Conservation (phyloP, 2,113 vertebrate genomes). For the Colius striatus region DNA sequence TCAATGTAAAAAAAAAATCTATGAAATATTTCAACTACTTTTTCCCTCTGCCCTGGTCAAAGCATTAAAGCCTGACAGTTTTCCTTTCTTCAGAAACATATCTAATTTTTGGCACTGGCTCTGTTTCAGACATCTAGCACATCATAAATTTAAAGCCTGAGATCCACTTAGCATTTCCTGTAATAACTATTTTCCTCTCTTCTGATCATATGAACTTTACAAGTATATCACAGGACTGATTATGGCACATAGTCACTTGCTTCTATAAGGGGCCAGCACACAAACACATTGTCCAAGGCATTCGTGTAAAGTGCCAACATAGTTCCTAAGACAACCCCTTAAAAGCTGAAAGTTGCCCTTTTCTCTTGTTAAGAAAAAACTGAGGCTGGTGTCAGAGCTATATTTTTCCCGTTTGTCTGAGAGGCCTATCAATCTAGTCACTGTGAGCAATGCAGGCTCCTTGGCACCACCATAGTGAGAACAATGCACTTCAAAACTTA, state of each 20-base stretch:
- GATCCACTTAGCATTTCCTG: constrained; percentile 36
- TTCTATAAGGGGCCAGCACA: neutral
- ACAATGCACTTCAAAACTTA: neutral
- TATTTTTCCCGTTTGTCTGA: neutral
- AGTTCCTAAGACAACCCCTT: neutral
- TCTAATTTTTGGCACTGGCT: constrained; percentile 13
- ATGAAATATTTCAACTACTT: neutral
- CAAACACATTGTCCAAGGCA: neutral
- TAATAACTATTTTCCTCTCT: neutral
- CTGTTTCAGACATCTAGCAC: constrained; percentile 1
- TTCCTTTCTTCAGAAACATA: neutral
- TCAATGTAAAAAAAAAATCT: neutral
- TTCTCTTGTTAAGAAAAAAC: neutral
- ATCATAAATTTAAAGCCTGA: constrained; percentile 31
- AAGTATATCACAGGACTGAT: neutral
- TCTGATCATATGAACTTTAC: neutral
- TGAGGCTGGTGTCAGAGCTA: neutral
- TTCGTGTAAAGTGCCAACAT: neutral
- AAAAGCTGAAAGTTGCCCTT: neutral
- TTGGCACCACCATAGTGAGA: neutral
- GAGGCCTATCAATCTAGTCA: neutral
- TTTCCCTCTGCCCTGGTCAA: rapidly evolving
- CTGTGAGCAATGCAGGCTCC: neutral
- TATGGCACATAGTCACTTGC: neutral
- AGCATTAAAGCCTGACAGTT: constrained; percentile 28